phyloP scores from a whole-genome alignment of 2,797 vertebrate genomes.

The Premnoplex brunnescens region DNA sequence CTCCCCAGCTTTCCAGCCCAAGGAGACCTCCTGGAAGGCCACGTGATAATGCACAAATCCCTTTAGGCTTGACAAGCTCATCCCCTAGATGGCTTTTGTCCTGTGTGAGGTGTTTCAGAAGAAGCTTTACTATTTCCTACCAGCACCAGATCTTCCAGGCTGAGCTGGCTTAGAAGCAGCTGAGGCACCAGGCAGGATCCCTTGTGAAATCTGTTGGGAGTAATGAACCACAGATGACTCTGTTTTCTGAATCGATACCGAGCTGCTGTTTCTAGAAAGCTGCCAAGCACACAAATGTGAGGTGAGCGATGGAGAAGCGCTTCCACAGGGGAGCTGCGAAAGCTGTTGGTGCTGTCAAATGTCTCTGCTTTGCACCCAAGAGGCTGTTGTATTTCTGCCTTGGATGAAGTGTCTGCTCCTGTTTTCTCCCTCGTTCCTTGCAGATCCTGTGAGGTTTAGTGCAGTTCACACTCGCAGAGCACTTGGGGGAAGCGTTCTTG shows the following conservation, averaged over 20 bases:
- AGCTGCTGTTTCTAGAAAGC: conserved; percentile 45
- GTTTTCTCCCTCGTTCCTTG: neutral
- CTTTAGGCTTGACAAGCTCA: neutral
- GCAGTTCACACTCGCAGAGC: neutral
- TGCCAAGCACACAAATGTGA: neutral
- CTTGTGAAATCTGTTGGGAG: conserved; percentile 32
- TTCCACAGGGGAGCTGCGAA: neutral
- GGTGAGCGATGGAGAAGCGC: neutral
- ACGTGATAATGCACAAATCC: neutral
- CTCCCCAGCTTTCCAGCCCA: neutral
- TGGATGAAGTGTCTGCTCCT: neutral
- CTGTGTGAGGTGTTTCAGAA: neutral
- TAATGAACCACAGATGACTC: conserved; percentile 35
- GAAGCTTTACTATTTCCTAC: neutral
- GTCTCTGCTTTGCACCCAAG: neutral
- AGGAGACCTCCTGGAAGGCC: neutral
- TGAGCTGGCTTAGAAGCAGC: conserved; percentile 36
- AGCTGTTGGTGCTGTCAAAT: neutral
- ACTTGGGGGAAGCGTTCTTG: neutral
- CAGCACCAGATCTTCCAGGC: conserved; percentile 8
- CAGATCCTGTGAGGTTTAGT: neutral
- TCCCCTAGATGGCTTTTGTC: neutral
- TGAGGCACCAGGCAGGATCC: conserved; percentile 37
- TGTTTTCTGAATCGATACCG: neutral
- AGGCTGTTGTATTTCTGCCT: neutral